Evolutionary conservation across 2,888 invertebrate species (phyloP).

Genomic region (Tuta absoluta): DNA sequence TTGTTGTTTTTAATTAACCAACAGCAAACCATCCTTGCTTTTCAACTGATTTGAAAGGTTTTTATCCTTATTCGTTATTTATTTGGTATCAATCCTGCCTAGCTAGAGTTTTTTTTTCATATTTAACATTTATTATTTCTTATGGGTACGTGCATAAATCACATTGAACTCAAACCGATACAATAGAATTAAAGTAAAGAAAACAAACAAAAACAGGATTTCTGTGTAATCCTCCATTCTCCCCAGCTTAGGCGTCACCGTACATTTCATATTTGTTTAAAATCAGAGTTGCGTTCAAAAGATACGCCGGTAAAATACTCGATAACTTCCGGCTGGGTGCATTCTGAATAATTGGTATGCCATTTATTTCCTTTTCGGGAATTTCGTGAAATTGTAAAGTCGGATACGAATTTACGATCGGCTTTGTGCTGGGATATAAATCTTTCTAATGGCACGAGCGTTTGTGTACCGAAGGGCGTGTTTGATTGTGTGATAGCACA

Average conservation of each 20-base stretch:
- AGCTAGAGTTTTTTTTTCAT: neutral
- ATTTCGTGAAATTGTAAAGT: constrained; percentile 64
- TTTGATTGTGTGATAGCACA: constrained; percentile 50
- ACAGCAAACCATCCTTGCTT: neutral
- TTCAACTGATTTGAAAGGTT: neutral
- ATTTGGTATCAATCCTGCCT: neutral
- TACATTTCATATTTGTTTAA: constrained; percentile 74
- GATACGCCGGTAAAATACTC: constrained; percentile 67
- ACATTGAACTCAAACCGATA: constrained; percentile 43
- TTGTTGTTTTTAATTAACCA: constrained; percentile 33
- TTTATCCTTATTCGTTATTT: neutral
- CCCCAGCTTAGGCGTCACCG: constrained; percentile 62
- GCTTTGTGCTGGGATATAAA: constrained; percentile 69
- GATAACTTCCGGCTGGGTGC: constrained; percentile 74
- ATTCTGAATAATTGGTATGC: constrained; percentile 70
- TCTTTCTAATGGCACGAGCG: constrained; percentile 73
- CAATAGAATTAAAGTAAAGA: constrained; percentile 72
- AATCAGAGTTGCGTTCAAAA: constrained; percentile 62
- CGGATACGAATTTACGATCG: constrained; percentile 68
- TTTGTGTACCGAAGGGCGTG: constrained; percentile 57
- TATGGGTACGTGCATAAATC: constrained; percentile 38
- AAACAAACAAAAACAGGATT: constrained; percentile 81
- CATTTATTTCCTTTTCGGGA: constrained; percentile 72
- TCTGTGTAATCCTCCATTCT: constrained; percentile 74
- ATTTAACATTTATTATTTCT: neutral